These are phyloP conservation scores for Ciconia nigra DNA, from an alignment of 2,797 vertebrate genomes.

Conservation along the genomic window DNA sequence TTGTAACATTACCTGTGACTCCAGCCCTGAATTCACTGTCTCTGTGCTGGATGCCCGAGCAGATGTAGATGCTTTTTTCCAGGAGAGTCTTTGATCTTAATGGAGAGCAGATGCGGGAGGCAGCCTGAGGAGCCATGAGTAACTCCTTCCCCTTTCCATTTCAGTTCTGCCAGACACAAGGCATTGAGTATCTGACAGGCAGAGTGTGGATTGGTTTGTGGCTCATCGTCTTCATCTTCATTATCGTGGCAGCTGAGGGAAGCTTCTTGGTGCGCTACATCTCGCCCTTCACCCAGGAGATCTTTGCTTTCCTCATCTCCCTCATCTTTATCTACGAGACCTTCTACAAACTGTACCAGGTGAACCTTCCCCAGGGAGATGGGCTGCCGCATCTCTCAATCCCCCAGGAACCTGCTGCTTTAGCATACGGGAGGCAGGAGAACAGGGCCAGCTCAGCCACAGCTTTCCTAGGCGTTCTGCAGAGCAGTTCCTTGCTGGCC, in stretches of 20 bases:
- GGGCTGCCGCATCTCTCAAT: not conserved
- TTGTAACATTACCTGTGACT: not conserved
- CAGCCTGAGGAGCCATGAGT: not conserved
- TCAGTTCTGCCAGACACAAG: slow-evolving; percentile 92
- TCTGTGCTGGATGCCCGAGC: not conserved
- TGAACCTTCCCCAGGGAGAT: slow-evolving; percentile 55
- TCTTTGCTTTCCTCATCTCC: slow-evolving; percentile 97
- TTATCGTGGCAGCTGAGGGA: slow-evolving; percentile 92
- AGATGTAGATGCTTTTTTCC: not conserved
- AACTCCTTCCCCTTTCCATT: slow-evolving; percentile 13
- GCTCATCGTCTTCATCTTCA: slow-evolving; percentile 93
- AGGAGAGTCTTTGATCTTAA: not conserved
- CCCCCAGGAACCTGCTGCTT: not conserved
- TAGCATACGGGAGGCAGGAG: not conserved
- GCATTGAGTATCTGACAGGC: slow-evolving; percentile 92
- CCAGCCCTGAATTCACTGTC: not conserved
- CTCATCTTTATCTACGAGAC: slow-evolving; percentile 99
- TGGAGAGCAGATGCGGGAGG: not conserved
- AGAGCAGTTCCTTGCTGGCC: not conserved
- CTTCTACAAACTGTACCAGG: slow-evolving; percentile 95
- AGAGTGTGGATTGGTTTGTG: slow-evolving; percentile 98
- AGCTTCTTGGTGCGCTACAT: slow-evolving; percentile 97
- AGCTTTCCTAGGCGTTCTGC: not conserved
- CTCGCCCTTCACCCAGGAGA: slow-evolving; percentile 97
- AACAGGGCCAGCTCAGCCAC: not conserved